phyloP scores from a whole-genome alignment of 2,113 vertebrate genomes.

The Shinisaurus crocodilurus region DNA sequence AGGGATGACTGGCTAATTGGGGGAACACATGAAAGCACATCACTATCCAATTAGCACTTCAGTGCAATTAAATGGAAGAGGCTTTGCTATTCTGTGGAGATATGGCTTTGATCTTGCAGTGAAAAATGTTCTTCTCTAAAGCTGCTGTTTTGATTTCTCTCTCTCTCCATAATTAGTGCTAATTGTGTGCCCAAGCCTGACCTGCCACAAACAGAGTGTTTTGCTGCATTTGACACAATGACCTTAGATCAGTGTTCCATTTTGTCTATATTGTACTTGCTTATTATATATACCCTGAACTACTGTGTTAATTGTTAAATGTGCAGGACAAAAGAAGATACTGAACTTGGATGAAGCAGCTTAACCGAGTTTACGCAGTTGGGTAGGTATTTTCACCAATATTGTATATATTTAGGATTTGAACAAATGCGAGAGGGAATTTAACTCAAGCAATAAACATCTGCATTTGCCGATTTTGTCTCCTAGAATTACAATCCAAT shows the following conservation, averaged over 20 bases:
- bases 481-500: background rate
- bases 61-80: conserved; percentile 82
- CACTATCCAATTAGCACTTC: conserved; percentile 87
- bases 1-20: conserved; percentile 83
- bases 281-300: conserved; percentile 76
- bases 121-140: conserved; percentile 83
- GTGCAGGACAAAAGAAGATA: conserved; percentile 69
- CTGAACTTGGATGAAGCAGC: conserved; percentile 71
- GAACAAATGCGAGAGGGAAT: conserved; percentile 59
- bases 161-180: conserved; percentile 80
- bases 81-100: conserved; percentile 82
- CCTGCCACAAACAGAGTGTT: conserved; percentile 79
- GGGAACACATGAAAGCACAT: conserved; percentile 83
- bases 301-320: conserved; percentile 77
- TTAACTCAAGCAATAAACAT: conserved; percentile 60
- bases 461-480: conserved; percentile 23
- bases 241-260: conserved; percentile 77
- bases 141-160: conserved; percentile 81
- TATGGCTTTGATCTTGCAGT: conserved; percentile 82
- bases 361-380: conserved; percentile 68
- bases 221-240: conserved; percentile 78
- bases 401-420: conserved; percentile 65
- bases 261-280: conserved; percentile 83
- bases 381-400: conserved; percentile 49
- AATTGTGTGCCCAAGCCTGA: conserved; percentile 81